Conservation (phyloP, 2,888 invertebrate genomes). For the Synergus itoensis region DNA sequence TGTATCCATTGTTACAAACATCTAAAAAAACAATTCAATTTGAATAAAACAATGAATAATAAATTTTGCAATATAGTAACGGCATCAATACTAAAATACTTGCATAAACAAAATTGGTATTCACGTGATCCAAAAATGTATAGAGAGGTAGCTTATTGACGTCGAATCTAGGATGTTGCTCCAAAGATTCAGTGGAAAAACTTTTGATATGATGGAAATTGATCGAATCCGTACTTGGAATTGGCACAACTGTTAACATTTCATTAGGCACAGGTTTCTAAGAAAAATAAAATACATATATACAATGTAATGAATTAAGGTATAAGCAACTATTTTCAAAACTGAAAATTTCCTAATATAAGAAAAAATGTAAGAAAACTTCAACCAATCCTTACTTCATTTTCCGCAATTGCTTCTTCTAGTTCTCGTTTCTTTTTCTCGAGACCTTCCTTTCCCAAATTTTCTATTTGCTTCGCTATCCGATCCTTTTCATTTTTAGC, state of each 20-base stretch:
- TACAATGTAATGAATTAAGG: background rate
- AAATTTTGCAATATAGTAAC: background rate
- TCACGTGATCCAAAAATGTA: slow-evolving; percentile 88
- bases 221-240: slow-evolving; percentile 87
- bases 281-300: slow-evolving; percentile 50
- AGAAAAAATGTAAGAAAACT: slow-evolving; percentile 40
- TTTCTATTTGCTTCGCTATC: slow-evolving; percentile 82
- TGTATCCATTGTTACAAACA: slow-evolving; percentile 87
- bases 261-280: slow-evolving; percentile 85
- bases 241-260: slow-evolving; percentile 86
- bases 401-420: slow-evolving; percentile 85
- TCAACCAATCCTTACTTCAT: slow-evolving; percentile 81
- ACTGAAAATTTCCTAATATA: background rate
- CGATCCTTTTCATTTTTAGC: slow-evolving; percentile 86
- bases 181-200: slow-evolving; percentile 76
- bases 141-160: slow-evolving; percentile 85
- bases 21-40: slow-evolving; percentile 78
- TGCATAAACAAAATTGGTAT: slow-evolving; percentile 92
- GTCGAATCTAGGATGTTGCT: slow-evolving; percentile 81
- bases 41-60: background rate
- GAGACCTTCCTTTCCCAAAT: slow-evolving; percentile 85
- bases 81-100: slow-evolving; percentile 73
- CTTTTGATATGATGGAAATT: slow-evolving; percentile 83
- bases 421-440: slow-evolving; percentile 82
- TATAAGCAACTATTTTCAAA: background rate